phyloP scores from a whole-genome alignment of 2,797 vertebrate genomes.

The Onychomys torridus region DNA sequence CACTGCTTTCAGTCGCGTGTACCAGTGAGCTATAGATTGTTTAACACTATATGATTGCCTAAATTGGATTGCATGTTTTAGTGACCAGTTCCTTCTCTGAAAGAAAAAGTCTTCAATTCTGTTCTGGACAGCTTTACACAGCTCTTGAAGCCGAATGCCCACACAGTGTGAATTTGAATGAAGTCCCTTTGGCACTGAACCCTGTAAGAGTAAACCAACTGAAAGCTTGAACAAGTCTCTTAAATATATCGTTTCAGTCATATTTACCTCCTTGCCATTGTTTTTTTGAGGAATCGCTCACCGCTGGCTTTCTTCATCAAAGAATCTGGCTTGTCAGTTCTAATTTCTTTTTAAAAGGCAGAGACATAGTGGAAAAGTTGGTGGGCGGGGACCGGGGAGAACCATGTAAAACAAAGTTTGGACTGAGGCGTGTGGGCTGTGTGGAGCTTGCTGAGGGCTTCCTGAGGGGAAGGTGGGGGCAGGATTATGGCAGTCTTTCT shows the following conservation, averaged over 20 bases:
- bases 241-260: slow-evolving; percentile 39
- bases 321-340: slow-evolving; percentile 35
- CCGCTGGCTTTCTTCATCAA: slow-evolving; percentile 56
- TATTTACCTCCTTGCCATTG: slow-evolving; percentile 11
- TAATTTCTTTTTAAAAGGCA: slow-evolving; percentile 44
- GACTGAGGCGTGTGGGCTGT: slow-evolving; percentile 14
- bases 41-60: slow-evolving; percentile 71
- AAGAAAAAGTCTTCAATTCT: slow-evolving; percentile 61
- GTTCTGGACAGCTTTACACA: slow-evolving; percentile 73
- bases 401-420: slow-evolving; percentile 25
- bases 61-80: slow-evolving; percentile 62
- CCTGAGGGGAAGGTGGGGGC: background rate
- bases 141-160: slow-evolving; percentile 77
- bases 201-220: slow-evolving; percentile 71
- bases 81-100: slow-evolving; percentile 57
- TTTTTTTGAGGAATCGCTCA: background rate
- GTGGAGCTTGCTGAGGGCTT: slow-evolving; percentile 15
- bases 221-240: slow-evolving; percentile 57
- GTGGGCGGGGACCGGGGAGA: background rate
- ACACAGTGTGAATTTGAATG: slow-evolving; percentile 87
- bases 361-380: background rate
- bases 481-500: slow-evolving; percentile 60
- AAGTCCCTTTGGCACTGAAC: slow-evolving; percentile 88
- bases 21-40: slow-evolving; percentile 73
- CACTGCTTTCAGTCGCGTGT: slow-evolving; percentile 73